Conservation (phyloP, 2,113 vertebrate species). For the Vireo altiloquus region DNA sequence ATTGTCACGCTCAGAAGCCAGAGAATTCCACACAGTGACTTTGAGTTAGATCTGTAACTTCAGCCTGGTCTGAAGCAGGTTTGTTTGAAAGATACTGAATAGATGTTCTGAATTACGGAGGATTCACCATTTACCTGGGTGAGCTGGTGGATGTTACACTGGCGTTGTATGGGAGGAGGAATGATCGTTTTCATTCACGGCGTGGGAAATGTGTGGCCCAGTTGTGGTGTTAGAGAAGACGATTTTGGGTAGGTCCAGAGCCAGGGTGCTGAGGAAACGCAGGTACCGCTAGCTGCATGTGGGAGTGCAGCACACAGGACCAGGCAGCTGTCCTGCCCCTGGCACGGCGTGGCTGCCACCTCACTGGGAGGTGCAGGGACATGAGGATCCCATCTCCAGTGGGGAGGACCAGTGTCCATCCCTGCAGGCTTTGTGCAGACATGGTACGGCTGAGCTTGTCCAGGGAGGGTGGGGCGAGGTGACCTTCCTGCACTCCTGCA, state of each 20-base stretch:
- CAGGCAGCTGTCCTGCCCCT: neutral
- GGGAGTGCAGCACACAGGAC: accelerated
- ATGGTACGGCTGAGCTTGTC: neutral
- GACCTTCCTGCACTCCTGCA: neutral
- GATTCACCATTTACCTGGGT: neutral
- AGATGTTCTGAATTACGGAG: neutral
- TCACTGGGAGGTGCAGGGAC: neutral
- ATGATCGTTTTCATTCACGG: accelerated
- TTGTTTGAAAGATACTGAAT: neutral
- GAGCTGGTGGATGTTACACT: neutral
- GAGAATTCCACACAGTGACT: neutral
- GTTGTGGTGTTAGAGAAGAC: neutral
- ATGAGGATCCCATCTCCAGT: accelerated
- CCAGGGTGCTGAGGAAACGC: accelerated
- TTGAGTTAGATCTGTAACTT: neutral
- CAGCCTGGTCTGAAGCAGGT: neutral
- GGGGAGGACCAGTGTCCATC: neutral
- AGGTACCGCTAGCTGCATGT: accelerated
- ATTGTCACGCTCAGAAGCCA: neutral
- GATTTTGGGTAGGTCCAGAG: neutral
- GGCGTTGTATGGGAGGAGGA: neutral
- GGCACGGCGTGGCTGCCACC: accelerated
- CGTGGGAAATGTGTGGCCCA: neutral
- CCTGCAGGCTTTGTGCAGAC: accelerated
- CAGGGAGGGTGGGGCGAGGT: neutral